Percentiles rank a stretch among this genome's conserved stretches.
Evolutionary conservation across 2,888 invertebrate species (phyloP).

Genomic region (Xylota sylvarum): DNA sequence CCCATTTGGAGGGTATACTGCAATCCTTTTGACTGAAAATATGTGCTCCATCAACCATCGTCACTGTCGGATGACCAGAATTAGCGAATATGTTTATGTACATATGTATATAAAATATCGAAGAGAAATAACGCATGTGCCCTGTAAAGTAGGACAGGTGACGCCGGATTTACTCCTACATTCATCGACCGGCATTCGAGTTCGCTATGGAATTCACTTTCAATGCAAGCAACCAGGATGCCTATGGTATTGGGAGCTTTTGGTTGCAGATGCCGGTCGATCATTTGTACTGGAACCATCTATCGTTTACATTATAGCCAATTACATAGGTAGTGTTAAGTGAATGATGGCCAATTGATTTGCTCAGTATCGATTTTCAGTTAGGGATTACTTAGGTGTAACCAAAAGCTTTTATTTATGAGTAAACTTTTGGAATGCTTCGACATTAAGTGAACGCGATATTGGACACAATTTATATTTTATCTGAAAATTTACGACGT

Average conservation of each 20-base stretch:
- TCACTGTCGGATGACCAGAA: conserved; percentile 10
- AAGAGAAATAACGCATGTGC: conserved; percentile 71
- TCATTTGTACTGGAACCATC: conserved; percentile 10
- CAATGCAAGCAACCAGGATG: conserved; percentile 1
- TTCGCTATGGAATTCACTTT: conserved; percentile 25
- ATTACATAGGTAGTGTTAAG: neutral
- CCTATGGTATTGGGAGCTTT: conserved; percentile 33
- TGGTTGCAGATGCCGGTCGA: conserved; percentile 44
- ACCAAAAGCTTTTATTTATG: conserved; percentile 6
- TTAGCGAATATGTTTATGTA: conserved; percentile 8
- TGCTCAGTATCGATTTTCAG: conserved; percentile 22
- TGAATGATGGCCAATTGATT: conserved; percentile 4
- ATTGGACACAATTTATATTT: conserved; percentile 1
- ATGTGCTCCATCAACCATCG: neutral
- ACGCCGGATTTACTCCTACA: conserved; percentile 40
- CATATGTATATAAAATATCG: conserved; percentile 30
- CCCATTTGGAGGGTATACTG: conserved; percentile 29
- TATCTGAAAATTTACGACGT: neutral
- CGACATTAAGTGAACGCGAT: neutral
- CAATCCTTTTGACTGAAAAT: conserved; percentile 20
- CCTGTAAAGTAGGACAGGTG: conserved; percentile 54
- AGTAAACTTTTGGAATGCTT: neutral
- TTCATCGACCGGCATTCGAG: conserved; percentile 54
- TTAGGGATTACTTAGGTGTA: conserved; percentile 15
- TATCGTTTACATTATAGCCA: neutral